These are phyloP conservation scores for Sus scrofa DNA, from an alignment of 2,113 vertebrate species.

Conservation along the genomic window DNA sequence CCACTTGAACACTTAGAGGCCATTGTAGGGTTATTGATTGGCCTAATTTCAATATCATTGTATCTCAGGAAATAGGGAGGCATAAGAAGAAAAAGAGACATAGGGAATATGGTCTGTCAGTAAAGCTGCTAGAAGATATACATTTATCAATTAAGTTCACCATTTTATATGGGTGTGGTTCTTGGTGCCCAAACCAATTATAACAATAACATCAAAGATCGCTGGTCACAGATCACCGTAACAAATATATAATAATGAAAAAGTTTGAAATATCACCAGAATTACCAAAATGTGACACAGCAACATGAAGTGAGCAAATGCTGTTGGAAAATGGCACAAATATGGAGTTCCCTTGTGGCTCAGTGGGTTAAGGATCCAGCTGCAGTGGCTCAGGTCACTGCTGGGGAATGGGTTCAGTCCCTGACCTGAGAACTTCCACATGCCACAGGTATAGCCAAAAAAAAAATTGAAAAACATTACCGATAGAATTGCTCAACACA, in stretches of 20 bases:
- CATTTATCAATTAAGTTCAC: background rate
- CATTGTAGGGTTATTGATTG: background rate
- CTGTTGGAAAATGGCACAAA: background rate
- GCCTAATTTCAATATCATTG: background rate
- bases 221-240: background rate
- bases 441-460: too few relatives aligned
- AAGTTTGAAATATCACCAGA: background rate
- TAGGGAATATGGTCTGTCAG: background rate
- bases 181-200: background rate
- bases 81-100: background rate
- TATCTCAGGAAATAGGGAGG: background rate
- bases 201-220: background rate
- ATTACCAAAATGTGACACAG: background rate
- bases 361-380: too few relatives aligned
- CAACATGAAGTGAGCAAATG: background rate
- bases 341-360: too few relatives aligned
- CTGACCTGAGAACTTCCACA: too few relatives aligned
- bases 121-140: background rate
- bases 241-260: background rate
- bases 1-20: background rate
- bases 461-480: too few relatives aligned
- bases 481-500: background rate
- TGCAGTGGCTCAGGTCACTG: too few relatives aligned
- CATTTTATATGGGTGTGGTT: rapidly evolving
- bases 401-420: too few relatives aligned